Percentiles rank a stretch among this genome's conserved stretches.
Evolutionary conservation across 2,888 invertebrate genomes (phyloP).

Genomic region (Drosophila cognata): DNA sequence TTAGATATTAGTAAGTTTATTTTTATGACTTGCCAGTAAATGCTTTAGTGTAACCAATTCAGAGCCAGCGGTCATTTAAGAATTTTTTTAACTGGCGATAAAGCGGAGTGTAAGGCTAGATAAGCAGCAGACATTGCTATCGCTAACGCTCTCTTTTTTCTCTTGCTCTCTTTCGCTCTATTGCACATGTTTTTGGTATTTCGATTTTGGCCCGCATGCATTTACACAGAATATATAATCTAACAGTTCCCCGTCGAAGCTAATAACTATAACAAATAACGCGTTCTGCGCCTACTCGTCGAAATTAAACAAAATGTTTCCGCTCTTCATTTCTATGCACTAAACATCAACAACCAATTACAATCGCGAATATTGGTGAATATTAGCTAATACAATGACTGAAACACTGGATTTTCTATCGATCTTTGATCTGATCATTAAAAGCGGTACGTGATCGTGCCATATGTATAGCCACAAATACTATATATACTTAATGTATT

Average conservation of each 20-base stretch:
- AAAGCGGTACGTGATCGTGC: conserved; percentile 64
- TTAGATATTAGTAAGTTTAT: conserved; percentile 39
- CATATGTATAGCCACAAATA: not conserved
- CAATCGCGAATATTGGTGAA: conserved; percentile 26
- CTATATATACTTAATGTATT: not conserved
- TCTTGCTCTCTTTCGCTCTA: conserved; percentile 10
- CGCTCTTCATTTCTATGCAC: conserved; percentile 22
- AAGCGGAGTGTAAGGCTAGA: conserved; percentile 44
- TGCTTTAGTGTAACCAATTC: conserved; percentile 47
- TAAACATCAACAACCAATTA: conserved; percentile 26
- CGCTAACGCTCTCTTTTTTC: conserved; percentile 1
- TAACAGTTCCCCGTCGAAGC: conserved; percentile 55
- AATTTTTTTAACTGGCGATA: conserved; percentile 63
- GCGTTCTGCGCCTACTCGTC: conserved; percentile 38
- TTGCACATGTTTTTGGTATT: conserved; percentile 50
- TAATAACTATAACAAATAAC: conserved; percentile 28
- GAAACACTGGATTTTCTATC: conserved; percentile 67
- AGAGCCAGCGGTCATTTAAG: conserved; percentile 57
- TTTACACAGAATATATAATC: conserved; percentile 46
- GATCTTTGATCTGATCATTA: conserved; percentile 78
- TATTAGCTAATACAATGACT: conserved; percentile 52
- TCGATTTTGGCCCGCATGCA: conserved; percentile 36
- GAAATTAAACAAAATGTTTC: conserved; percentile 50
- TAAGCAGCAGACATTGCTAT: conserved; percentile 51
- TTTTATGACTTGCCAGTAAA: not conserved